phyloP scores from a whole-genome alignment of 2,113 vertebrate genomes.

The Circaetus gallicus region DNA sequence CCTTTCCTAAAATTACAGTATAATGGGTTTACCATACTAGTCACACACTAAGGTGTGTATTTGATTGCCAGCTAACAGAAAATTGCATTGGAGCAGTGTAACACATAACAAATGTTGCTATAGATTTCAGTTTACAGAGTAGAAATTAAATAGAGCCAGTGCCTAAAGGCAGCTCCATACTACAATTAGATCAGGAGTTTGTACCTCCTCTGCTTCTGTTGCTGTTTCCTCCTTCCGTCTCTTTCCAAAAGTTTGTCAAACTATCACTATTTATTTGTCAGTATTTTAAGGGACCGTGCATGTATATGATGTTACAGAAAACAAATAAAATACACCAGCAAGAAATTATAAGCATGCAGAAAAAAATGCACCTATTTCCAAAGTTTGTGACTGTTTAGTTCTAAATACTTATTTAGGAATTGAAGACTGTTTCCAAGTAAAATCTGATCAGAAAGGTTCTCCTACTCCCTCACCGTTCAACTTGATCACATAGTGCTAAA shows the following conservation, averaged over 20 bases:
- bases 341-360: neutral
- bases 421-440: neutral
- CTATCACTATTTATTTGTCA: neutral
- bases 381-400: neutral
- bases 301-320: neutral
- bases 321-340: neutral
- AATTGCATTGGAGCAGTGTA: neutral
- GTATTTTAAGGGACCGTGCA: neutral
- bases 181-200: neutral
- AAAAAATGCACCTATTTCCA: neutral
- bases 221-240: neutral
- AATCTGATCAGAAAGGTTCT: neutral
- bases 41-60: neutral
- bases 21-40: neutral
- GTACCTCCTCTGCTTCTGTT: neutral
- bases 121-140: neutral
- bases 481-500: neutral
- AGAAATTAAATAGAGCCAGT: neutral
- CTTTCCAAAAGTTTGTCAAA: neutral
- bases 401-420: neutral
- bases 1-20: no score
- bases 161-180: neutral
- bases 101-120: neutral
- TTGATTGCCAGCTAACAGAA: neutral
- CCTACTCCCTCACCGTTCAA: neutral